phyloP scores from a whole-genome alignment of 2,113 vertebrate genomes.

The Scortum barcoo region DNA sequence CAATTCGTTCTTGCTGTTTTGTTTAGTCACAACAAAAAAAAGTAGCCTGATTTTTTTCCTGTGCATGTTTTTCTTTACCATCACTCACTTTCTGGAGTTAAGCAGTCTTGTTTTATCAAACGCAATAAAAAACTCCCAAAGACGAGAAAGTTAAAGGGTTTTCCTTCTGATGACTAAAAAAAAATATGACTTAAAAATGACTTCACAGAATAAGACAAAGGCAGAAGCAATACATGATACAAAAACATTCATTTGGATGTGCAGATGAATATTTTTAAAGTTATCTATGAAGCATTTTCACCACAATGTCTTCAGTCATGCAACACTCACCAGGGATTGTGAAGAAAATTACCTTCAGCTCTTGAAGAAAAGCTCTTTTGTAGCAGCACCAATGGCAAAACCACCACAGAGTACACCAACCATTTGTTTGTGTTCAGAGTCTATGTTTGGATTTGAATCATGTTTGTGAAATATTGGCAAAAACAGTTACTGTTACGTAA shows the following conservation, averaged over 20 bases:
- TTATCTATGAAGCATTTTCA: neutral
- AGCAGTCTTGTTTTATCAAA: neutral
- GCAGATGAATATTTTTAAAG: neutral
- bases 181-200: neutral
- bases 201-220: neutral
- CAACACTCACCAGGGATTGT: constrained; percentile 36
- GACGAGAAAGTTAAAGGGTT: neutral
- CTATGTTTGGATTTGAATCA: constrained; percentile 15
- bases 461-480: neutral
- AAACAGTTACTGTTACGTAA: neutral
- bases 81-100: neutral
- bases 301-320: neutral
- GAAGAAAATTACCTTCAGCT: constrained; percentile 9
- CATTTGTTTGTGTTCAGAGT: constrained; percentile 63
- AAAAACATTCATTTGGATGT: neutral
- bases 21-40: neutral
- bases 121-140: neutral
- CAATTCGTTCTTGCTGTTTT: neutral
- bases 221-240: neutral
- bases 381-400: neutral
- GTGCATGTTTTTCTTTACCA: neutral
- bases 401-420: constrained; percentile 15
- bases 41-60: neutral
- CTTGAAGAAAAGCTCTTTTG: constrained; percentile 1
- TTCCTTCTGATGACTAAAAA: neutral